Evolutionary conservation across 2,113 vertebrate genomes (phyloP), one percentile per base, ranked within the genome.

Genomic region (Gorsachius goisagi): DNA sequence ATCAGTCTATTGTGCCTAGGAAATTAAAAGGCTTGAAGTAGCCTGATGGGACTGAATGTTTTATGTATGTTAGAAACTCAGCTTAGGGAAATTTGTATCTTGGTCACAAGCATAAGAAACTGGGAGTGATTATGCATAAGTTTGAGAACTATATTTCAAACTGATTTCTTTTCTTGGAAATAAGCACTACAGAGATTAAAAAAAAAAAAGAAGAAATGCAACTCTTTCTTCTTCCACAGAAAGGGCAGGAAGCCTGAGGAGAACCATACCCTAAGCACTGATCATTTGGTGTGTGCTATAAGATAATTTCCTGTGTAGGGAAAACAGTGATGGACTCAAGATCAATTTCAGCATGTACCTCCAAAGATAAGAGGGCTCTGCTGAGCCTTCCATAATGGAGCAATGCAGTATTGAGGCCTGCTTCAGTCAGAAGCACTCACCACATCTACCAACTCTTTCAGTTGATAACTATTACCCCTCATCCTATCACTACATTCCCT

Each of bases 11-110:
- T 80, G 91, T 93, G 89, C 63, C 67, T 39, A 67, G 89, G 89
- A 97, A 93, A 93, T 95, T 53, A 89, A 93, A 95, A 76, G 80
- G 44, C 82, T 68, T 84, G 45, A 71, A 86, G 64, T 39, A 60
- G 56, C 44, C 76, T 62, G 27, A 17, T 2, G 30, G 69, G 93
- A 53, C 33, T 45, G 80, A 69, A 45, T 58, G 49, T 69, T 67
- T 66, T 50, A 13, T 16, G 77, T 24, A 23, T 1, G 7, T 39
- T 33, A 66, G 44, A 93, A 76, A 76, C 30, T 56, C 60, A 35
- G 52, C 26, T 64, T 27, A 20, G 58, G n/a, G 69, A 67, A 85
- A 73, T 22, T 28, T 59, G 60, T 62, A 27, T 49, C 58, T 63
- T 66, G 44, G 53, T 67, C 64, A 58, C 62, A 84, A 52, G 62